Evolutionary conservation across 1,140 invertebrate species (phyloP), one percentile per base, ranked within the genome.

Genomic region (Drosophila nigromelanica): DNA sequence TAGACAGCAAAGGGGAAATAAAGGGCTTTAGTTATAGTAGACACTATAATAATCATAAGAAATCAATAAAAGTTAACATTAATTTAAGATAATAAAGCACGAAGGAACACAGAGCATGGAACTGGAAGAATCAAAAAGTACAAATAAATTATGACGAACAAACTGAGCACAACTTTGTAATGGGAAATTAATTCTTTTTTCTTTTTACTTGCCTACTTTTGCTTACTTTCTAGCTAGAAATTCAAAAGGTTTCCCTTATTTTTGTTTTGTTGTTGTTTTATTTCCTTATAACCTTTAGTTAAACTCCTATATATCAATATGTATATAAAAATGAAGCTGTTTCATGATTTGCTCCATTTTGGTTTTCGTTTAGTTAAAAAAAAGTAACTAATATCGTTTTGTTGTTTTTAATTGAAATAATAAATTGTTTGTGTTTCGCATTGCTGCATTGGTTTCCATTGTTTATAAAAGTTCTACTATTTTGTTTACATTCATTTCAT

Each of bases 141-240:
- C 33, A 35, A 35, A 35, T 35, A 8, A 35, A 35, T 35, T 8
- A 59, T 58, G 27, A 33, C 21, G 27, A 37, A 30, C 56, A 42
- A 59, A 58, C 15, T 60, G 39, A 61, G 27, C 48, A 35, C 45
- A 51, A 11, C 21, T 37, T 14, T 30, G 21, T 8, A 27, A 39
- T 27, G 12, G 42, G 14, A 35, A 12, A 12, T 24, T 12, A 21
- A 27, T 21, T 55, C 10, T 55, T 15, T 15, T 35, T 8, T 39
- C 14, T 30, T 30, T n/a, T 15, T 47, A 27, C 10, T 18, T 18
- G 30, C 11, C 37, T 60, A 39, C 35, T 48, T 77, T 80, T 62
- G 61, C 78, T 86, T 86, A 86, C 78, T 69, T 40, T 52, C 81
- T 87, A 86, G 75, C 78, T 86, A 86, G 61, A 73, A 30, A 50